Base-by-base conservation (phyloP, 1,140 invertebrate genomes). In the Agrilus planipennis region DNA sequence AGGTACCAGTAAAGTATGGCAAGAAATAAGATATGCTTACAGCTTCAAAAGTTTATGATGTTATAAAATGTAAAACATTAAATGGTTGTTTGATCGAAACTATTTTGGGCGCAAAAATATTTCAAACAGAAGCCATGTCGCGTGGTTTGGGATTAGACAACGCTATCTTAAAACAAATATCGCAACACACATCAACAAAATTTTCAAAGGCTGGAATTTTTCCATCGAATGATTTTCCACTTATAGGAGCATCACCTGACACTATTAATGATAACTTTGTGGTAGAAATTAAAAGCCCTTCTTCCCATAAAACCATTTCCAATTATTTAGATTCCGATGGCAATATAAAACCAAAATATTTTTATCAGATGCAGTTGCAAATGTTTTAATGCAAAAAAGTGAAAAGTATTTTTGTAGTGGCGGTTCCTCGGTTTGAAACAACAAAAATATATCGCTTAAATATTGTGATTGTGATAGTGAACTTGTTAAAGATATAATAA, bases 311-410 rank as follows among this genome's bases (percentile, higher is more conserved):
- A 41, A 63, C 58, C n/a, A n/a, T n/a, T 34, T 55, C 63, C 41
- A 58, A 3, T 52, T 59, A 25, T 54, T 60, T 41, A 35, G 28
- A 39, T 20, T 27, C 22, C n/a, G 39, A 45, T 31, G 27, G 41
- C 25, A 29, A 39, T 19, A 34, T 25, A 16, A 60, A 67, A 18
- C 50, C 47, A 2, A 53, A 54, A 0, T 68, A 64, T 61, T 50
- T 65, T 62, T 6, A n/a, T n/a, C 65, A 69, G 46, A 65, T 70
- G 19, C 64, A 68, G 42, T 50, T 68, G 10, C 67, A 69, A 52
- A 70, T 69, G 64, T 61, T 58, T 22, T 41, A 64, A 18, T 54
- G 51, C 6, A 58, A 58, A 22, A 47, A 43, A 42, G 39, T 30
- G 22, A 43, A 45, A 42, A 30, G n/a, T n/a, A n/a, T n/a, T n/a